phyloP scores from a whole-genome alignment of 2,113 vertebrate genomes.

The Anas platyrhynchos region DNA sequence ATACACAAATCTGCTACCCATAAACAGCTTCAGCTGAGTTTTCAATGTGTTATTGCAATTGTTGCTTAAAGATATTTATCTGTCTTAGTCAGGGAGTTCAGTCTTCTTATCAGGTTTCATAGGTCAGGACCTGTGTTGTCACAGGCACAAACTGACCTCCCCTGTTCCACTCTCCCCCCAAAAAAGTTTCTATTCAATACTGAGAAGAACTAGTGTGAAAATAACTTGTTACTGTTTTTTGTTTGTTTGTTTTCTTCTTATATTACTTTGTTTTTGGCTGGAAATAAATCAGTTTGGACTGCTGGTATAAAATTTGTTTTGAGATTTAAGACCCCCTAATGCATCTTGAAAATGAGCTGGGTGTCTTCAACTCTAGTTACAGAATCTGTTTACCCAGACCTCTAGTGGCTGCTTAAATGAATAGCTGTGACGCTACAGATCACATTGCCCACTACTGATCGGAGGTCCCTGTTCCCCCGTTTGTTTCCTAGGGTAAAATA shows the following conservation, averaged over 20 bases:
- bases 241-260: neutral
- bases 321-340: neutral
- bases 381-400: neutral
- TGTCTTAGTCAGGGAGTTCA: neutral
- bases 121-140: neutral
- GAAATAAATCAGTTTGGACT: neutral
- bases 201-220: neutral
- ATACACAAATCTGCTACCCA: neutral
- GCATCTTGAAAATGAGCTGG: accelerated
- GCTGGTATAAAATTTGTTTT: neutral
- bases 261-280: neutral
- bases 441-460: neutral
- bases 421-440: neutral
- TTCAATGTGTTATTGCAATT: neutral
- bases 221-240: neutral
- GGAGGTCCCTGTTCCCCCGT: neutral
- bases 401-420: neutral
- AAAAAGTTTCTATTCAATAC: neutral
- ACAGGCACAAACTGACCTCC: neutral
- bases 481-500: neutral
- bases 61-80: neutral
- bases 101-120: neutral
- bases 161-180: accelerated
- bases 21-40: neutral
- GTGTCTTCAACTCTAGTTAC: neutral